These are phyloP conservation scores for Cassiopea andromeda DNA, from an alignment of 30 jellyfish, hydroid and myxozoan species.

Conservation along the genomic window DNA sequence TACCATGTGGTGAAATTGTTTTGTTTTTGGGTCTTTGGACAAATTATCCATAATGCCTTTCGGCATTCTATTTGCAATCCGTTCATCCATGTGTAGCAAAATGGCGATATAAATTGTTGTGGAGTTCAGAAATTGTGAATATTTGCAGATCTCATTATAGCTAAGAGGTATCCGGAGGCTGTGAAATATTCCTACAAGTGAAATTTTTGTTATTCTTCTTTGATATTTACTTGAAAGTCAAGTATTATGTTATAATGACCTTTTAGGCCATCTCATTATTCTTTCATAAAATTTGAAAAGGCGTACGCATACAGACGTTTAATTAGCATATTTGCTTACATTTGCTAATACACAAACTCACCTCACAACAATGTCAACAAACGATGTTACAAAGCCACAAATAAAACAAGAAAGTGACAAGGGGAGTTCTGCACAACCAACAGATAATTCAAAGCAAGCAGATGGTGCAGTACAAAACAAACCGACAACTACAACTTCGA, in stretches of 20 bases:
- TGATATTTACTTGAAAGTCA: neutral
- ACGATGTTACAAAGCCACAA: neutral
- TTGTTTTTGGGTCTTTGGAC: neutral
- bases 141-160: neutral
- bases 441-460: neutral
- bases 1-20: too few species aligned
- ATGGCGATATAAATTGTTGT: conserved; percentile 25
- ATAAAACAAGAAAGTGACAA: conserved; percentile 38
- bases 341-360: neutral
- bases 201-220: neutral
- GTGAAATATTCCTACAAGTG: neutral
- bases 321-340: neutral
- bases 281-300: neutral
- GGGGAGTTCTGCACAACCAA: neutral
- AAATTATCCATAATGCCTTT: conserved; percentile 11
- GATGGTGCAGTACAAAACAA: conserved; percentile 8
- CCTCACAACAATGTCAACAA: neutral
- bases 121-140: neutral
- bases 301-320: neutral
- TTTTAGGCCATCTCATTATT: neutral
- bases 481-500: conserved; percentile 9
- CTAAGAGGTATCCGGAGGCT: neutral
- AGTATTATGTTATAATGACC: neutral
- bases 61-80: neutral
- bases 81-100: neutral